Percentiles rank a stretch among this genome's conserved stretches.
Conservation (phyloP, 2,888 invertebrate species). For the Julus scandinavius region DNA sequence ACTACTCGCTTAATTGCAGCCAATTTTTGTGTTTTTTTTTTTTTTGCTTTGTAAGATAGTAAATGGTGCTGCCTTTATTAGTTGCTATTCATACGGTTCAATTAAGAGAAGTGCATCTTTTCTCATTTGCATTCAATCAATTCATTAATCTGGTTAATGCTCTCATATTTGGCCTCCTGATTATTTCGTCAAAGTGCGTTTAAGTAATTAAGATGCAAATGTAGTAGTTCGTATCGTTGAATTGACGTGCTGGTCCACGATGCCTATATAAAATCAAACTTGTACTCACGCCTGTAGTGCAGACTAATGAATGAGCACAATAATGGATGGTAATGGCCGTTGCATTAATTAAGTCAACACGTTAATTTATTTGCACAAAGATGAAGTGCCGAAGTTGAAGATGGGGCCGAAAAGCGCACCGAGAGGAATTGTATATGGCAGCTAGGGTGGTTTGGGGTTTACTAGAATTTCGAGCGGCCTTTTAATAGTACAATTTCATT, state of each 20-base stretch:
- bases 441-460: not conserved
- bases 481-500: not conserved
- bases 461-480: not conserved
- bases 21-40: too few relatives aligned
- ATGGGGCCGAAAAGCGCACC: not conserved
- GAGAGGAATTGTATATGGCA: not conserved
- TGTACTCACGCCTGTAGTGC: not conserved
- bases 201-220: conserved; percentile 30
- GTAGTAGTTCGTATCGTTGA: not conserved
- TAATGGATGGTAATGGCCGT: conserved; percentile 27
- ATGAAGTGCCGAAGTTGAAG: not conserved
- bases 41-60: too few relatives aligned
- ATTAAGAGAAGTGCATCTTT: not conserved
- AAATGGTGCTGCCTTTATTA: not conserved
- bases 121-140: conserved; percentile 12
- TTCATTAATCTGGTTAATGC: conserved; percentile 22
- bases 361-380: conserved; percentile 23
- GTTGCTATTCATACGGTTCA: not conserved
- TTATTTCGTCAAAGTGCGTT: conserved; percentile 29
- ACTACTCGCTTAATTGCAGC: not conserved
- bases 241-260: too few relatives aligned
- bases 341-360: conserved; percentile 29
- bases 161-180: not conserved
- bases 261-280: too few relatives aligned
- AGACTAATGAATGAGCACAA: conserved; percentile 16